phyloP scores from a whole-genome alignment of 2,113 vertebrate species.

The Cebus imitator region DNA sequence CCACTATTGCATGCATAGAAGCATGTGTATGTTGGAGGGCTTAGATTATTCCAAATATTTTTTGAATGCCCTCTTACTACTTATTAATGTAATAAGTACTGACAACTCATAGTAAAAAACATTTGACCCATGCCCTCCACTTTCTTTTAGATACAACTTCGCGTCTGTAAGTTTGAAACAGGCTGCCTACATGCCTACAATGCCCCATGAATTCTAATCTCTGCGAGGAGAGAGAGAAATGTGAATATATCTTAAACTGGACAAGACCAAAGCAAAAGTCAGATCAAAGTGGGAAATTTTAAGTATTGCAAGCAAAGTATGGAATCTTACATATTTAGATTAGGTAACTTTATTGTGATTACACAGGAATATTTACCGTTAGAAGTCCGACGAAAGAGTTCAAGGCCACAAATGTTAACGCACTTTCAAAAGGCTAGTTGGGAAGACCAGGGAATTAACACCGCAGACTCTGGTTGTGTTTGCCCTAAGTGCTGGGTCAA shows the following conservation, averaged over 20 bases:
- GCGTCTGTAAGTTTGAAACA: background rate
- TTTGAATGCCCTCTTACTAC: background rate
- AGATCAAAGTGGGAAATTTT: background rate
- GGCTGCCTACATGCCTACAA: background rate
- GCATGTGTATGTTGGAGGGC: background rate
- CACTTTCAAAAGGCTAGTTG: background rate
- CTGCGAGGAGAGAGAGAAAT: background rate
- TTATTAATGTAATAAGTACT: background rate
- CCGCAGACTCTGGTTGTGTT: conserved; percentile 20
- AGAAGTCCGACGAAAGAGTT: conserved; percentile 31
- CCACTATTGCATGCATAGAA: background rate
- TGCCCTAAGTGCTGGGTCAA: conserved; percentile 46
- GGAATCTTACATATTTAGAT: background rate
- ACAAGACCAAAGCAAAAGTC: conserved; percentile 26
- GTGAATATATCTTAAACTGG: background rate
- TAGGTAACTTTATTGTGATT: background rate
- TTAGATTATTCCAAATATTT: background rate
- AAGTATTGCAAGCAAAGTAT: background rate
- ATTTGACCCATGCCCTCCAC: background rate
- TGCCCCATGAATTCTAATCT: background rate
- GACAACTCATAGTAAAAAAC: background rate
- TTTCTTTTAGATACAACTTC: background rate
- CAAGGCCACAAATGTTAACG: background rate
- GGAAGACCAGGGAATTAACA: conserved; percentile 2
- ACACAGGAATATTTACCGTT: conserved; percentile 50